A percentile compares a stretch with the other conserved stretches of the same genome.
Evolutionary conservation across 2,113 vertebrate genomes (phyloP).

Genomic region (Dromas ardeola): DNA sequence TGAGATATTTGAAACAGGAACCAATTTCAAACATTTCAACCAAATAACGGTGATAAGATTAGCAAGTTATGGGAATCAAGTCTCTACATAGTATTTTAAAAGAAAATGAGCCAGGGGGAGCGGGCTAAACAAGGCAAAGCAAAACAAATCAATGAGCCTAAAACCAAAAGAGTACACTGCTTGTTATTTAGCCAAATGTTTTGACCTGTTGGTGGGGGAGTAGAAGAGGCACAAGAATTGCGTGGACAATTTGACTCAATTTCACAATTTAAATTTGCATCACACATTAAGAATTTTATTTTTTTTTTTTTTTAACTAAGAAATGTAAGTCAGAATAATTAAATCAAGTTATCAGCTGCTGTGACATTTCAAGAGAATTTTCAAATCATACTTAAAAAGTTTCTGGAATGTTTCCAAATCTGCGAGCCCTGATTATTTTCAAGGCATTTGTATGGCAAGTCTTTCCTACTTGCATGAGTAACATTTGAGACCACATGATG

Average conservation of each 20-base stretch:
- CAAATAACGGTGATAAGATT: slow-evolving; percentile 60
- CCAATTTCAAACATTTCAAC: slow-evolving; percentile 17
- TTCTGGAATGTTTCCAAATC: slow-evolving; percentile 7
- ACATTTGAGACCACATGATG: neutral
- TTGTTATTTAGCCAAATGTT: neutral
- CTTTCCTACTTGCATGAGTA: neutral
- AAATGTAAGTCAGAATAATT: neutral
- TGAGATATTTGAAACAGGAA: slow-evolving; percentile 27
- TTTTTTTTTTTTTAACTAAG: neutral
- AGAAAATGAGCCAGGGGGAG: slow-evolving; percentile 10
- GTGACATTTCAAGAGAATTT: neutral
- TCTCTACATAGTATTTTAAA: slow-evolving; percentile 17
- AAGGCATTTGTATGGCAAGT: neutral
- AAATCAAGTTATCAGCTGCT: neutral
- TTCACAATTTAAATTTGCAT: neutral
- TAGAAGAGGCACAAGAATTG: neutral
- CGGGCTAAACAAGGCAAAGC: neutral
- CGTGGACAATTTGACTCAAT: neutral
- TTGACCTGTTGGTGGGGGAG: neutral
- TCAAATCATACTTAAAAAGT: neutral
- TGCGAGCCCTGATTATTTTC: neutral
- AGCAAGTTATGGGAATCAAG: slow-evolving; percentile 40
- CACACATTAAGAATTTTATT: neutral
- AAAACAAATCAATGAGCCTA: slow-evolving; percentile 49
- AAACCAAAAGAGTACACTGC: neutral